Conservation (phyloP, 2,888 invertebrate genomes). For the Siphonodentalium dalli region DNA sequence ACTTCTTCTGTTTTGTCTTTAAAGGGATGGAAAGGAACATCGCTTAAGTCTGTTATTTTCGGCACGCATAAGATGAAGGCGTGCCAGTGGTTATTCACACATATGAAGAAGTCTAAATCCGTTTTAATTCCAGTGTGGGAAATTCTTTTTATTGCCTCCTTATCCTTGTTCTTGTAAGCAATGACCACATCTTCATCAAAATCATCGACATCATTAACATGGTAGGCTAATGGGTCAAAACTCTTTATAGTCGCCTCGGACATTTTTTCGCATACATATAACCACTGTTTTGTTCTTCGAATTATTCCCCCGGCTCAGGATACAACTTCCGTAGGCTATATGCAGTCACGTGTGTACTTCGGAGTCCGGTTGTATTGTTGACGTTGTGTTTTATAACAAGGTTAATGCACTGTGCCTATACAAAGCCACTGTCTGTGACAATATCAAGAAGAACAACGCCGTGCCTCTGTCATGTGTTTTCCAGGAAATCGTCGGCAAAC, state of each 20-base stretch:
- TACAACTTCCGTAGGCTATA: no score
- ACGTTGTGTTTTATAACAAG: no score
- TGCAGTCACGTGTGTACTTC: no score
- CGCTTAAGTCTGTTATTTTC: neutral
- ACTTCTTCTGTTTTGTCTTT: neutral
- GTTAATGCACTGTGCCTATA: no score
- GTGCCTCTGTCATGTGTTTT: no score
- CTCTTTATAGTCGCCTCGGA: conserved; percentile 18
- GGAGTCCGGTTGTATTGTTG: no score
- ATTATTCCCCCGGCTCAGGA: no score
- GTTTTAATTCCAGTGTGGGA: conserved; percentile 1
- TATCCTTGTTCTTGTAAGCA: conserved; percentile 19
- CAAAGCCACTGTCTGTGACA: no score
- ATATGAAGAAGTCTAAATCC: conserved; percentile 26
- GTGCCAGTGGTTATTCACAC: conserved; percentile 28
- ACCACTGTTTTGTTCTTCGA: no score
- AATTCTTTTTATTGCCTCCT: neutral
- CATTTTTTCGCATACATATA: no score
- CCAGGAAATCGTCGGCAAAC: no score
- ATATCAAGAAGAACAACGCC: no score
- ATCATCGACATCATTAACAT: conserved; percentile 23
- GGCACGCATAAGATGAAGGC: conserved; percentile 24
- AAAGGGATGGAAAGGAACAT: neutral
- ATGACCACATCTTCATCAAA: conserved; percentile 17
- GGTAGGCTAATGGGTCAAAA: conserved; percentile 22